A percentile compares a stretch with the other conserved stretches of the same genome.
Evolutionary conservation across 2,113 vertebrate genomes (phyloP).

Genomic region (Ageneiosus marmoratus): DNA sequence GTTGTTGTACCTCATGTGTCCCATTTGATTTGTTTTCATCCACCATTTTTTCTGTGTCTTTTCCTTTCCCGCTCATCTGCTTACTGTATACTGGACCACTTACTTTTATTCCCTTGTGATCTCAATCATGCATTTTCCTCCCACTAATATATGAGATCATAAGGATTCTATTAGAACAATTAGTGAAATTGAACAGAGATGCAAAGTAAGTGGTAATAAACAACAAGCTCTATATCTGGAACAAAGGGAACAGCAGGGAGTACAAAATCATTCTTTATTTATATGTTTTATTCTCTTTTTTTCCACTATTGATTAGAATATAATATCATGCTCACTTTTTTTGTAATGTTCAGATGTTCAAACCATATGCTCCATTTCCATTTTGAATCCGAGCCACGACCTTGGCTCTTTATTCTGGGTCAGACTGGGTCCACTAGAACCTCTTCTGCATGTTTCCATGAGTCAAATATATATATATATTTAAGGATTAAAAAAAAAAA

Average conservation of each 20-base stretch:
- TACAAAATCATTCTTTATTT: not conserved
- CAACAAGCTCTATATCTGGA: not conserved
- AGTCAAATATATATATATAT: slow-evolving; percentile 19
- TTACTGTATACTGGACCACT: too few relatives aligned
- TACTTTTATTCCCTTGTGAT: not conserved
- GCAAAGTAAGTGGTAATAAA: not conserved
- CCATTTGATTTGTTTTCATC: slow-evolving; percentile 20
- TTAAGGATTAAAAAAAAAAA: slow-evolving; percentile 12
- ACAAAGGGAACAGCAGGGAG: not conserved
- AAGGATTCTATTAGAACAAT: not conserved
- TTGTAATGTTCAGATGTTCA: not conserved
- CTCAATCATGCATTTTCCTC: not conserved
- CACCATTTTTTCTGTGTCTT: not conserved
- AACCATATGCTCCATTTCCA: slow-evolving; percentile 7
- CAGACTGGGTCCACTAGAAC: slow-evolving; percentile 50
- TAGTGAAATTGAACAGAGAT: not conserved
- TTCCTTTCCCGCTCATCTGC: not conserved
- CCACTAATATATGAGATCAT: not conserved
- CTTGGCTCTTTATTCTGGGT: slow-evolving; percentile 53
- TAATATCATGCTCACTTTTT: not conserved
- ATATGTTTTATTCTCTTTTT: not conserved
- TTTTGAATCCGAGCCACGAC: slow-evolving; percentile 1
- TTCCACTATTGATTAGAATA: not conserved
- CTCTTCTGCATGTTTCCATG: slow-evolving; percentile 43
- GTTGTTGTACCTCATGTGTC: slow-evolving; percentile 18